Conservation (phyloP, 1,140 invertebrate genomes). For the Rhyacophila brunnea region DNA sequence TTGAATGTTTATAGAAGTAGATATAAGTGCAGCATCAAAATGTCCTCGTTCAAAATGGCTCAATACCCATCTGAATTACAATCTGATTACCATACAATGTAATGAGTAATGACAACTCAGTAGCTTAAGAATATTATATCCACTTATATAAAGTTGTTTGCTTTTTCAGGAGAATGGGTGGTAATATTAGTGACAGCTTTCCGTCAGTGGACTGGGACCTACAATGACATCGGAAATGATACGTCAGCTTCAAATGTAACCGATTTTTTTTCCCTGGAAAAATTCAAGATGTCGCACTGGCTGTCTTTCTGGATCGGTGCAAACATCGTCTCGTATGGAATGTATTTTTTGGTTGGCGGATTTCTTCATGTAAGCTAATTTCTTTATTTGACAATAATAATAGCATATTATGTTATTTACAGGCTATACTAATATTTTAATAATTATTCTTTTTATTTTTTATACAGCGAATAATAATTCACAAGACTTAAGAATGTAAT, state of each 20-base stretch:
- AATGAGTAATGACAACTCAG: too few species aligned
- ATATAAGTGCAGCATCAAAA: too few species aligned
- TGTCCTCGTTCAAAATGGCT: too few species aligned
- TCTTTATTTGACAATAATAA: not conserved
- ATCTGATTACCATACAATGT: too few species aligned
- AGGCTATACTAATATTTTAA: not conserved
- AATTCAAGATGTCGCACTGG: constrained; percentile 55
- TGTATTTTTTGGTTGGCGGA: constrained; percentile 62
- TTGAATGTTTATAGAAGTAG: too few species aligned
- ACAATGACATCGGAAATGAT: constrained; percentile 39
- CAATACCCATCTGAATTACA: too few species aligned
- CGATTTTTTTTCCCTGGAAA: constrained; percentile 46
- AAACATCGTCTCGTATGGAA: constrained; percentile 53
- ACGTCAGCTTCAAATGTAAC: constrained; percentile 39
- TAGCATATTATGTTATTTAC: not conserved
- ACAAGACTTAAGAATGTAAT: too few species aligned
- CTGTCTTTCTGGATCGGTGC: constrained; percentile 50
- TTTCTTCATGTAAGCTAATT: constrained; percentile 62
- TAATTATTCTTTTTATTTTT: too few species aligned
- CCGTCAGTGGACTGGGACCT: constrained; percentile 53
- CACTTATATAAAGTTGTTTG: too few species aligned
- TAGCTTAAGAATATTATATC: too few species aligned
- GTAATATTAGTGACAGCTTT: constrained; percentile 59
- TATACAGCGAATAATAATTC: too few species aligned
- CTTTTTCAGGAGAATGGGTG: constrained; percentile 66